Evolutionary conservation across 1,140 invertebrate genomes (phyloP), one percentile per base, ranked within the genome.

Genomic region (Euglossa dilemma): DNA sequence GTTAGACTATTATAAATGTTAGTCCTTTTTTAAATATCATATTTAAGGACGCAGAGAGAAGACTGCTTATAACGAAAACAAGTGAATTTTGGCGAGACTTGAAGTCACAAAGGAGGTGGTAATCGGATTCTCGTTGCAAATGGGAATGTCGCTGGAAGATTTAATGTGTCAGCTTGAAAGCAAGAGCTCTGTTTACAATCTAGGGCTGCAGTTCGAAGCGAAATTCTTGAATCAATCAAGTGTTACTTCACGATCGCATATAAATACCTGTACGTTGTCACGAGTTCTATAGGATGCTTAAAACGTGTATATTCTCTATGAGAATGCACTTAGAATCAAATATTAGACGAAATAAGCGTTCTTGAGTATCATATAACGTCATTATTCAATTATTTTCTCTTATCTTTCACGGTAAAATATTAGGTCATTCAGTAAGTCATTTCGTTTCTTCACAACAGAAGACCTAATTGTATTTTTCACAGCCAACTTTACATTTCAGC

Each of bases 121-220:
- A 64, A 64, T 43, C 63, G 63, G 63, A 64, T 28, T 64, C 63
- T 20, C 25, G 16, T 64, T 64, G 63, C 63, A 43, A 64, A 64
- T 64, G 63, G 63, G 16, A 20, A 64, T 64, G 63, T 64, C 18
- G 20, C 28, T 20, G 28, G 28, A 64, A 43, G 63, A 36, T n/a
- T 64, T 64, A 64, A 20, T 23, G 61, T 11, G 14, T 28, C n/a
- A 14, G 16, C 28, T 36, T 36, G 28, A 18, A 36, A 20, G 28
- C 28, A 36, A 28, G 20, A 64, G 18, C 63, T 36, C 28, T 7
- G 16, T 64, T 64, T 18, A 20, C 28, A 64, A 64, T 9, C 7
- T 64, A 36, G 20, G 8, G 7, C 28, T 43, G 6, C 18, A 20
- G 25, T 25, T 64, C 43, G 16, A 28, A 64, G 2, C 9, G 28